Base-by-base conservation (phyloP, 2,797 vertebrate species). In the Otolemur crassicaudatus region DNA sequence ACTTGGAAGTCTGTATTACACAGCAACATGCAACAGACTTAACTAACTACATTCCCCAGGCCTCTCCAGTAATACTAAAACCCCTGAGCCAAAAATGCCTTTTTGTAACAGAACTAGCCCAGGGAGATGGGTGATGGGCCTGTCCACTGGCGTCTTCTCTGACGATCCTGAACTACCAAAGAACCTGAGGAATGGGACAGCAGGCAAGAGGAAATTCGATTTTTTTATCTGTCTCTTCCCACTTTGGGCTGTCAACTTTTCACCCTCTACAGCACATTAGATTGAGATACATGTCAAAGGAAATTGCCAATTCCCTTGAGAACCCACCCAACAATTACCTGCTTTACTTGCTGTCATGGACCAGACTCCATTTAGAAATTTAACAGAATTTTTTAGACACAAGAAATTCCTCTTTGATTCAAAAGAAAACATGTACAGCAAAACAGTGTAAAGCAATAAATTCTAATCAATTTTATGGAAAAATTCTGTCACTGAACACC, bases 371-470 rank as follows among this genome's bases (percentile, higher is more conserved):
- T 72, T 29, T 19, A 60, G 56, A 89, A 87, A 87, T 37, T 10
- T 53, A 60, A 93, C 0, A 96, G n/a, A 93, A 91, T 83, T 94
- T 84, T 91, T 89, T 93, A 90, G 61, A 97, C 43, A 95, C 31
- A 84, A 84, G 12, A 93, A 92, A 58, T 91, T 94, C 67, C 95
- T 82, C 90, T 95, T 70, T 90, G 84, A 94, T 76, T 96, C 91
- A 96, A 31, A 92, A 75, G 10, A 90, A 87, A 87, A 92, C 56
- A 92, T 61, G 77, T 96, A 97, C 69, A 95, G 90, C 20, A 88
- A 29, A 0, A 67, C 90, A 94, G 70, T 87, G 7, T 65, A 65
- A 97, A 93, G 43, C 72, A 90, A 85, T 84, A 40, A 95, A 87
- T 87, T 89, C 95, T 95, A 96, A 75, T 87, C 53, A 87, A 67